Evolutionary conservation across 2,113 vertebrate genomes (phyloP), one percentile per base, ranked within the genome.

Genomic region (Austrofundulus limnaeus): DNA sequence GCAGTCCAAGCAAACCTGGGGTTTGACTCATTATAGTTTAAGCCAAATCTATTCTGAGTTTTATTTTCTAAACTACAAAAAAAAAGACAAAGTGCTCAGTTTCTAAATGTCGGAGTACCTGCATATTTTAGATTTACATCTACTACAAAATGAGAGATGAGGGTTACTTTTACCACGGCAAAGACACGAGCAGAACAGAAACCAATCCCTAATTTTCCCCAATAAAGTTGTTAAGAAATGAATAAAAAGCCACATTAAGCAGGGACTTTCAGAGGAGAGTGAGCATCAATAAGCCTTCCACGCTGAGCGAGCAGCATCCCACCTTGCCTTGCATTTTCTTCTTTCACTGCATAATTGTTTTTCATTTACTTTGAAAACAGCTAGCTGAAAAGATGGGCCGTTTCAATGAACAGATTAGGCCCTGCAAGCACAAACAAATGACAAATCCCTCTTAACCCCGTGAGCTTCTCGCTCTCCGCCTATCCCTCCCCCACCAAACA

Each of bases 371-470:
- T 92, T 24, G 91, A 93, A 90, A 91, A 88, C 84, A 88, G 93
- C 92, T 92, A 89, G 92, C 93, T 92, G 93, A 92, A 94, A 94
- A 94, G 93, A 93, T 88, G 82, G 87, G 89, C 89, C 89, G 93
- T 92, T 95, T 94, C 88, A 93, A 88, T 94, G 94, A 94, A 94
- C 93, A 96, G 95, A 98, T 96, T 96, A 98, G 87, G 90, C 93
- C 91, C 91, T 92, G 93, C 92, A 91, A 95, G 93, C 93, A 93
- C 93, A 94, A 94, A 93, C 94, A 94, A 84, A 94, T 97, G 94
- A 96, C 96, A 98, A 96, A 98, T 96, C 94, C 90, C 94, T 92
- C 93, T 95, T 98, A 99, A 98, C 96, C 95, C 93, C 83, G 47
- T 92, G 92, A 68, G 90, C 92, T 72, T 91, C 89, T 89, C 92